Conservation (phyloP, 2,113 vertebrate species). For the Trogon melanurus region DNA sequence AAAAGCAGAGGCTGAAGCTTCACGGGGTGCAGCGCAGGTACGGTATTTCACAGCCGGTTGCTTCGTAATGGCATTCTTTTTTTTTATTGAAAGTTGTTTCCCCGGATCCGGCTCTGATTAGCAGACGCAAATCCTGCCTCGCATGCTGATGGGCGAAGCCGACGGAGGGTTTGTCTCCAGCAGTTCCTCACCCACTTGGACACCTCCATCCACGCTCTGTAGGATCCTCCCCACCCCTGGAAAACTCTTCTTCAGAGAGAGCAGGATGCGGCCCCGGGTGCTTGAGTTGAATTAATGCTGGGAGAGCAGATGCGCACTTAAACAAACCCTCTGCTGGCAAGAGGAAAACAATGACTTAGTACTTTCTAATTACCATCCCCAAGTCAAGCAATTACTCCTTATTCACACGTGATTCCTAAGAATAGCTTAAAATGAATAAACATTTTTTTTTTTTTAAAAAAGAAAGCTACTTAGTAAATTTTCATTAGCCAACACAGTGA, state of each 20-base stretch:
- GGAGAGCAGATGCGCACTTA: constrained; percentile 17
- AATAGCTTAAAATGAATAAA: constrained; percentile 74
- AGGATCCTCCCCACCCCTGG: not conserved
- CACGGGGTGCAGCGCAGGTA: constrained; percentile 22
- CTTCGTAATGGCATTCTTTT: constrained; percentile 58
- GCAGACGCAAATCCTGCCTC: constrained; percentile 31
- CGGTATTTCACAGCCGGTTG: constrained; percentile 63
- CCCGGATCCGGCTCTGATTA: constrained; percentile 49
- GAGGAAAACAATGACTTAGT: constrained; percentile 55
- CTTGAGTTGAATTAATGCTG: not conserved
- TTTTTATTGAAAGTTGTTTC: constrained; percentile 35
- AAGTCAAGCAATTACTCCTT: constrained; percentile 68
- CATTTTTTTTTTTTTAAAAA: constrained; percentile 21
- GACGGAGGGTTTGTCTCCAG: not conserved
- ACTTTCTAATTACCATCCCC: constrained; percentile 59
- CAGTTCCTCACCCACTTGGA: not conserved
- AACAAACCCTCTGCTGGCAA: not conserved
- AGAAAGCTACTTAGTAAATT: constrained; percentile 66
- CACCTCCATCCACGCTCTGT: not conserved
- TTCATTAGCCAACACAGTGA: constrained; percentile 73
- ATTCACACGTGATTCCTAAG: constrained; percentile 66
- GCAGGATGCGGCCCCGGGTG: not conserved
- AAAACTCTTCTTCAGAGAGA: not conserved
- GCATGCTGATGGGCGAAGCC: not conserved
- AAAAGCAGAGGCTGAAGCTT: not conserved